Conservation (phyloP, 2,113 vertebrate genomes). For the Leptobrachium ailaonicum region DNA sequence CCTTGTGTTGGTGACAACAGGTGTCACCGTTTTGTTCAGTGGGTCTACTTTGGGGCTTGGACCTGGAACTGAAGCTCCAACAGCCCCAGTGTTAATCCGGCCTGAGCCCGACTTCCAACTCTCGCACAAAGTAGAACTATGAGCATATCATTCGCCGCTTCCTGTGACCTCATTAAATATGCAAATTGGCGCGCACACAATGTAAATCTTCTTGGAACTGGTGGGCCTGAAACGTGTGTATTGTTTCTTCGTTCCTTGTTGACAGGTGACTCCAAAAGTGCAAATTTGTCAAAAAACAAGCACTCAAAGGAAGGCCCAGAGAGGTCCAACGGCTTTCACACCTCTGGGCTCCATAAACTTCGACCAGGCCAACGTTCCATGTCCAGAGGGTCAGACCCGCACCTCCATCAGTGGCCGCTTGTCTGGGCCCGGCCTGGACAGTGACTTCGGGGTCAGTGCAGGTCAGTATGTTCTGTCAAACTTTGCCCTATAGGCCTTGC, state of each 20-base stretch:
- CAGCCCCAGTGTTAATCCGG: too few relatives aligned
- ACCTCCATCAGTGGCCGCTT: constrained; percentile 54
- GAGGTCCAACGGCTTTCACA: constrained; percentile 34
- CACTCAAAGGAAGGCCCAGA: constrained; percentile 54
- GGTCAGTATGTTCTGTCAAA: constrained; percentile 56
- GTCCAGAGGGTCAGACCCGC: constrained; percentile 51
- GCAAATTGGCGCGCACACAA: too few relatives aligned
- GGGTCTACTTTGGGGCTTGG: too few relatives aligned
- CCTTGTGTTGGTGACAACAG: too few relatives aligned
- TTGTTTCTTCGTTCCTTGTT: neutral
- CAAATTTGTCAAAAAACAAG: constrained; percentile 57
- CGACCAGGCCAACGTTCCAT: constrained; percentile 57
- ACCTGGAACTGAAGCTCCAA: too few relatives aligned
- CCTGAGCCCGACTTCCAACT: too few relatives aligned
- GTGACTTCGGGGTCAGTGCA: constrained; percentile 81
- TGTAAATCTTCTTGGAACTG: too few relatives aligned
- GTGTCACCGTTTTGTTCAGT: too few relatives aligned
- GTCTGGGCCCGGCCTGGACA: constrained; percentile 73
- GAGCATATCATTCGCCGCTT: too few relatives aligned
- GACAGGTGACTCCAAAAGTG: constrained; percentile 27
- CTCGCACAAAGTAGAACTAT: too few relatives aligned
- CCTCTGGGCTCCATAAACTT: constrained; percentile 58
- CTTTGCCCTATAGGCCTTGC: neutral
- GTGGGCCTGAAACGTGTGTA: too few relatives aligned
- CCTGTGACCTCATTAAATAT: too few relatives aligned